Evolutionary conservation across 1,140 invertebrate genomes (phyloP).

Genomic region (Drosophila miranda): DNA sequence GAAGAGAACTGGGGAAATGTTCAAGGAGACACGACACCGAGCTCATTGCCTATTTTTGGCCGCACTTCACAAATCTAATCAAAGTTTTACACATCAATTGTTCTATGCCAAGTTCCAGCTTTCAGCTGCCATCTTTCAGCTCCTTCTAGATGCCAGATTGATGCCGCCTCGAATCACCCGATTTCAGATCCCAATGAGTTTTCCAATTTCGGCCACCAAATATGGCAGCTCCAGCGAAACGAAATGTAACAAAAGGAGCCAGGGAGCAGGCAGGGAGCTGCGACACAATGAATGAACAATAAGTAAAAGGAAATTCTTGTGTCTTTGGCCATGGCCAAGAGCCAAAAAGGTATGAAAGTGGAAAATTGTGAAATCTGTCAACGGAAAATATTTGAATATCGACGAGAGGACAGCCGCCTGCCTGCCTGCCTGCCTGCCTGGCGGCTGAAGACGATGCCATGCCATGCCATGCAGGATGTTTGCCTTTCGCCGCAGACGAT

Average conservation of each 20-base stretch:
- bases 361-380: constrained; percentile 73
- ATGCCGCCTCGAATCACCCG: neutral
- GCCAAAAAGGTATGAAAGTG: constrained; percentile 67
- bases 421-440: no score
- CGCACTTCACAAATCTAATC: constrained; percentile 57
- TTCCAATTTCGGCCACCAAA: constrained; percentile 3
- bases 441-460: neutral
- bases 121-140: neutral
- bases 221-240: constrained; percentile 1
- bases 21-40: constrained; percentile 2
- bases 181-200: constrained; percentile 3
- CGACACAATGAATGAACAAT: constrained; percentile 59
- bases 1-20: neutral
- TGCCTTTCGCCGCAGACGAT: constrained; percentile 14
- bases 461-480: constrained; percentile 15
- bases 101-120: constrained; percentile 32
- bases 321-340: constrained; percentile 35
- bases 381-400: constrained; percentile 73
- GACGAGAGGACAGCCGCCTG: constrained; percentile 19
- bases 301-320: constrained; percentile 54
- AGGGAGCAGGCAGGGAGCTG: constrained; percentile 23
- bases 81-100: constrained; percentile 72
- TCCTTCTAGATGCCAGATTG: neutral
- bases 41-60: constrained; percentile 22
- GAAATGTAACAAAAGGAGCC: constrained; percentile 6